A percentile compares a stretch with the other conserved stretches of the same genome.
phyloP scores from a whole-genome alignment of 2,113 vertebrate species.

The Menura novaehollandiae region DNA sequence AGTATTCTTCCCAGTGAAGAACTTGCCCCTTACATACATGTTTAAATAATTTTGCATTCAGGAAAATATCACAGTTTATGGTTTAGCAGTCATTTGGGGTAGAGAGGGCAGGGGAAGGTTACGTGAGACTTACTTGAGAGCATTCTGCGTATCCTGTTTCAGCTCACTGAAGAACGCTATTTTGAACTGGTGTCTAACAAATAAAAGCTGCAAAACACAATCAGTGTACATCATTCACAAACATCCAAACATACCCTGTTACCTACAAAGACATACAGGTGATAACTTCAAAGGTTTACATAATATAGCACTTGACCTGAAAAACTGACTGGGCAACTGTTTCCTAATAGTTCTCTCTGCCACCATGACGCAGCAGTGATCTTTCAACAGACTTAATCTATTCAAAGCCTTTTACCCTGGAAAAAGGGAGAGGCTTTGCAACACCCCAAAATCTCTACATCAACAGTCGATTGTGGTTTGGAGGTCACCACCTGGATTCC shows the following conservation, averaged over 20 bases:
- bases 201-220: slow-evolving; percentile 85
- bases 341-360: neutral
- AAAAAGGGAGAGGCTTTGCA: neutral
- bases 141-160: slow-evolving; percentile 97
- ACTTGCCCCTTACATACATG: neutral
- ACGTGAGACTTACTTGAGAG: slow-evolving; percentile 86
- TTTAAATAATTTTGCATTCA: neutral
- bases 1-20: neutral
- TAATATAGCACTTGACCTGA: neutral
- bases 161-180: slow-evolving; percentile 98
- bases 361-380: neutral
- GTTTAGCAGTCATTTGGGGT: neutral
- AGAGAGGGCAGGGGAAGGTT: neutral
- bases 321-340: neutral
- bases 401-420: neutral
- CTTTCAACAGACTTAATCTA: neutral
- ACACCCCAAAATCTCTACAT: neutral
- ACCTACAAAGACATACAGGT: neutral
- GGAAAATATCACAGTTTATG: neutral
- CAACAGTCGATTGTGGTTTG: neutral
- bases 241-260: neutral
- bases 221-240: neutral
- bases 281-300: neutral
- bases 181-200: slow-evolving; percentile 99
- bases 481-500: neutral